phyloP scores from a whole-genome alignment of 2,113 vertebrate species.

The Microcebus murinus region DNA sequence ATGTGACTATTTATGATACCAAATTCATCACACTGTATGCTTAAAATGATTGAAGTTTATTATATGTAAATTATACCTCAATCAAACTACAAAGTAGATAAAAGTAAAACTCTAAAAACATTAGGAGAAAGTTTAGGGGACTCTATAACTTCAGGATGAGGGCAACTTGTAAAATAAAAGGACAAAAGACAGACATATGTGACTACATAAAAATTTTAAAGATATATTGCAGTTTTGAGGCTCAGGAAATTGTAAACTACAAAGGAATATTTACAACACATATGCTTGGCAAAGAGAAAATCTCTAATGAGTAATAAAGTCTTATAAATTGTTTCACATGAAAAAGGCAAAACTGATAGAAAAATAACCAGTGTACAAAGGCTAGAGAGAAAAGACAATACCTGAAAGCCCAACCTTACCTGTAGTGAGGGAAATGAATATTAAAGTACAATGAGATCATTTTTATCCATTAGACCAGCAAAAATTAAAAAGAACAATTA shows the following conservation, averaged over 20 bases:
- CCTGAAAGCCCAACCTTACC: neutral
- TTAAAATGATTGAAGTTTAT: constrained; percentile 2
- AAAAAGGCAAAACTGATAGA: neutral
- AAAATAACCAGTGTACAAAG: neutral
- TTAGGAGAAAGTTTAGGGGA: neutral
- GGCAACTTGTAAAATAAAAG: neutral
- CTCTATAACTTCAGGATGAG: neutral
- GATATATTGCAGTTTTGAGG: neutral
- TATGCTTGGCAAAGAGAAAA: neutral
- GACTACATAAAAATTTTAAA: neutral
- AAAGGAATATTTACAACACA: neutral
- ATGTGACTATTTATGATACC: neutral
- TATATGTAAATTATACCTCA: neutral
- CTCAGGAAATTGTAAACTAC: neutral
- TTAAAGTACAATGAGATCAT: neutral
- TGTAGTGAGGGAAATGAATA: constrained; percentile 4
- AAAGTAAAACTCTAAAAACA: neutral
- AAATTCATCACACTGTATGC: neutral
- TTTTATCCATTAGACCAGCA: neutral
- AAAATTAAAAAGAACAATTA: constrained; percentile 13
- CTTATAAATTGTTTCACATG: neutral
- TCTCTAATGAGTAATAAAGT: neutral
- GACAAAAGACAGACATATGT: neutral
- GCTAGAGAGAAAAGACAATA: neutral
- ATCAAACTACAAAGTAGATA: neutral